Evolutionary conservation across 2,797 vertebrate genomes (phyloP).

Genomic region (Epinephelus awoara): DNA sequence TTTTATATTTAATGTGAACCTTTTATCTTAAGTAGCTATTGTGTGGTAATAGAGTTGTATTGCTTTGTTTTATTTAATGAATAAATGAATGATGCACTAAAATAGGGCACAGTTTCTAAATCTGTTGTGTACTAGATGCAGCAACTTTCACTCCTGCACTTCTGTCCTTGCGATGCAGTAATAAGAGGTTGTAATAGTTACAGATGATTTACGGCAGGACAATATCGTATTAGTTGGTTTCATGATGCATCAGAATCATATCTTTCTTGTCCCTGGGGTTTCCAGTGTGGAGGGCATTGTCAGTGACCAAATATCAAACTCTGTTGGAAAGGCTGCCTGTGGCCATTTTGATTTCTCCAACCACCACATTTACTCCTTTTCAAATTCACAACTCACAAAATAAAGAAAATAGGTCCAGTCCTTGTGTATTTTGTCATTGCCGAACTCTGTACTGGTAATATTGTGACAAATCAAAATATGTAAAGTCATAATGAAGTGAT

Average conservation of each 20-base stretch:
- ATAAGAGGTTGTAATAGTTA: not conserved
- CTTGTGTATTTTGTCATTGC: not conserved
- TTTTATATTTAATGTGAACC: not conserved
- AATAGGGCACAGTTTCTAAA: constrained; percentile 1
- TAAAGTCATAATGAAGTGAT: not conserved
- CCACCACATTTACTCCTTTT: too few relatives aligned
- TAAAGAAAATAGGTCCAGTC: not conserved
- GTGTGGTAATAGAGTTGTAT: not conserved
- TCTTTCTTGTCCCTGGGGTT: not conserved
- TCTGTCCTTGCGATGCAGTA: constrained; percentile 15
- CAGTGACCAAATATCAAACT: not conserved
- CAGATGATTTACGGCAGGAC: not conserved
- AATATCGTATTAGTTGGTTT: not conserved
- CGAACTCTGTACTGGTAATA: not conserved
- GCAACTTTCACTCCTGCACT: constrained; percentile 19
- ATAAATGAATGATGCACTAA: constrained; percentile 1
- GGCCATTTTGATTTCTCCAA: too few relatives aligned
- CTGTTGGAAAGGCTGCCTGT: too few relatives aligned
- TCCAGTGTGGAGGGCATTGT: not conserved
- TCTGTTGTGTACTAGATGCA: constrained; percentile 11
- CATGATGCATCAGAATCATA: constrained; percentile 10
- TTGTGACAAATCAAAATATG: constrained; percentile 1
- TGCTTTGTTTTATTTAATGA: constrained; percentile 14
- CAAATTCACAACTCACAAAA: not conserved
- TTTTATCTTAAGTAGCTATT: not conserved